phyloP scores from a whole-genome alignment of 2,113 vertebrate genomes.

The Mola mola region DNA sequence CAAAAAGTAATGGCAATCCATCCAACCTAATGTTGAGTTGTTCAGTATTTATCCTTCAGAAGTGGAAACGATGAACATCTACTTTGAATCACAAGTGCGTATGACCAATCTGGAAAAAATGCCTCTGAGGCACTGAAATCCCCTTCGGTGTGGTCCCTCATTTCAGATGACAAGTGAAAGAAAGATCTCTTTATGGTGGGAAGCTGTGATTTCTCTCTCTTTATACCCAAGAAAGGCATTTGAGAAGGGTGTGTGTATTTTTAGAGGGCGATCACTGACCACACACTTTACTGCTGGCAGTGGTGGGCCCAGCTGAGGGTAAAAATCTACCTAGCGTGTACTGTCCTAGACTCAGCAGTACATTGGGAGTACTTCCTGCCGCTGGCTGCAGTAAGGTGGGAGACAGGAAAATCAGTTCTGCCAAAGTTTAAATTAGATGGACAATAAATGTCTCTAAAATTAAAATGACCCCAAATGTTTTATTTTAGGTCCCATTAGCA shows the following conservation, averaged over 20 bases:
- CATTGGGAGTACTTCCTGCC: slow-evolving; percentile 19
- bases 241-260: slow-evolving; percentile 76
- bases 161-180: slow-evolving; percentile 55
- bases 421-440: slow-evolving; percentile 1
- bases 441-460: background rate
- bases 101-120: slow-evolving; percentile 12
- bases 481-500: background rate
- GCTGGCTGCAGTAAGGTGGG: background rate
- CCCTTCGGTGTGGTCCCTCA: slow-evolving; percentile 31
- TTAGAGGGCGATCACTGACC: slow-evolving; percentile 71
- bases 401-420: slow-evolving; percentile 18
- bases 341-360: background rate
- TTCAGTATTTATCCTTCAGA: too few species aligned
- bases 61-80: too few species aligned
- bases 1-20: too few species aligned
- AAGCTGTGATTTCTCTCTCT: slow-evolving; percentile 47
- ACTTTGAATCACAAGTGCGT: too few species aligned
- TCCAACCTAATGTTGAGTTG: too few species aligned
- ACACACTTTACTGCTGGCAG: slow-evolving; percentile 56
- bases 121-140: slow-evolving; percentile 13
- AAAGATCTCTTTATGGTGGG: slow-evolving; percentile 67
- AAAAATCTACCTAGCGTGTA: slow-evolving; percentile 30
- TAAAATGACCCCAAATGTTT: background rate
- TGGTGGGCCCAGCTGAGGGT: slow-evolving; percentile 46
- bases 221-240: slow-evolving; percentile 58